Base-by-base conservation (phyloP, 2,888 invertebrate species). In the Vanessa cardui region DNA sequence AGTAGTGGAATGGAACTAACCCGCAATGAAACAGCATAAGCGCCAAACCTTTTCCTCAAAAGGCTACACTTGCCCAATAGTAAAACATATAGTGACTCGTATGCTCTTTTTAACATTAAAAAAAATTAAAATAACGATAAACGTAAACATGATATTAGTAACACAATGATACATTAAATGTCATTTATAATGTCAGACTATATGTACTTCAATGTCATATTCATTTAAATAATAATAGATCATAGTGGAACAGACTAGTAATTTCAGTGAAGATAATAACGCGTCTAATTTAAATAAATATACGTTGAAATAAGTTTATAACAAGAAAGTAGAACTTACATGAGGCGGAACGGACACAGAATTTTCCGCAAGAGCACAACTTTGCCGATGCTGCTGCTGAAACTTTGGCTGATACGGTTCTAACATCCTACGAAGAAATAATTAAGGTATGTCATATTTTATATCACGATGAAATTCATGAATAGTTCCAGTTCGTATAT, bases 371-470 rank as follows among this genome's bases (percentile, higher is more conserved):
- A 96, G 89, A 0, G 94, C 96, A 83, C 96, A 96, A 78, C 96
- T 96, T 77, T 95, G 95, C 76, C 97, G 94, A 87, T 97, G 97
- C 76, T 96, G 96, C 78, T 97, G 96, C 80, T 97, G 96, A 83
- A 97, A 98, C 88, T 97, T 97, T 2, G 97, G 97, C 82, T 97
- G 97, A 86, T 97, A 97, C 0, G 97, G 97, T 84, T 97, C 97
- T 87, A 97, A 88, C 97, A 97, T 97, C 73, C 97, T 95, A 68
- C 12, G 65, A 60, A 33, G 52, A 66, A 44, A 58, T 50, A 61
- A 39, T 50, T 15, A 12, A 39, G 20, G 20, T 39, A n/a, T 39
- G 12, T 15, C 18, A 12, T 33, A 39, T 8, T 12, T 56, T 26
- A 9, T n/a, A 15, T 62, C 4, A n/a, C 0, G 16, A 33, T 6